Conservation (phyloP, 2,888 invertebrate species). For the Apodemia mormo region DNA sequence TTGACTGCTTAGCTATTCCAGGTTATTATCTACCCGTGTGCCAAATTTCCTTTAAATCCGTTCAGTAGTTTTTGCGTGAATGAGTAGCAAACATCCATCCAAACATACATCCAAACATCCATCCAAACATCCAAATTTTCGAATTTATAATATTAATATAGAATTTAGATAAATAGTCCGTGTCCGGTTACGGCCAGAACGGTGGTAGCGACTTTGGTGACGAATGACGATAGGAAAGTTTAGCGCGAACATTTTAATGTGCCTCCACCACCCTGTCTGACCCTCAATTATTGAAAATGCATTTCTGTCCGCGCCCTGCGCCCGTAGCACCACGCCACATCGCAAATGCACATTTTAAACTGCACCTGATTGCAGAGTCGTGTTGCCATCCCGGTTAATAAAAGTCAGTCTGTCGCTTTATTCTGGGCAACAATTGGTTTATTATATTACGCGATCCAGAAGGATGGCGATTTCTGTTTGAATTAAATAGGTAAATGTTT, state of each 20-base stretch:
- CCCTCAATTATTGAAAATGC: constrained; percentile 82
- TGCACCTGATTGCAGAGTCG: constrained; percentile 77
- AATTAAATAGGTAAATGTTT: background rate
- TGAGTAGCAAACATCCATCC: too few relatives aligned
- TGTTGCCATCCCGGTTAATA: constrained; percentile 66
- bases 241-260: constrained; percentile 69
- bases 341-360: constrained; percentile 82
- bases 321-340: constrained; percentile 58
- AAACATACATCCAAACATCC: too few relatives aligned
- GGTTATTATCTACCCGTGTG: too few relatives aligned
- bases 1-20: too few relatives aligned
- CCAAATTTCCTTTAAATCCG: too few relatives aligned
- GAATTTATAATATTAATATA: too few relatives aligned
- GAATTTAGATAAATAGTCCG: background rate
- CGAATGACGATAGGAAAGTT: constrained; percentile 62
- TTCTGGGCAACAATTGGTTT: constrained; percentile 54
- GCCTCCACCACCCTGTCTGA: constrained; percentile 75
- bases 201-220: constrained; percentile 29
- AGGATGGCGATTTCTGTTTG: background rate
- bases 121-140: too few relatives aligned
- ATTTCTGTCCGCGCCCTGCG: constrained; percentile 74
- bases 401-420: constrained; percentile 72
- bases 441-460: constrained; percentile 42
- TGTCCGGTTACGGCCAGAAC: constrained; percentile 1
- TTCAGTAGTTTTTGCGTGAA: too few relatives aligned